Evolutionary conservation across 2,888 invertebrate genomes (phyloP).

Genomic region (Eubasilissa splendida): DNA sequence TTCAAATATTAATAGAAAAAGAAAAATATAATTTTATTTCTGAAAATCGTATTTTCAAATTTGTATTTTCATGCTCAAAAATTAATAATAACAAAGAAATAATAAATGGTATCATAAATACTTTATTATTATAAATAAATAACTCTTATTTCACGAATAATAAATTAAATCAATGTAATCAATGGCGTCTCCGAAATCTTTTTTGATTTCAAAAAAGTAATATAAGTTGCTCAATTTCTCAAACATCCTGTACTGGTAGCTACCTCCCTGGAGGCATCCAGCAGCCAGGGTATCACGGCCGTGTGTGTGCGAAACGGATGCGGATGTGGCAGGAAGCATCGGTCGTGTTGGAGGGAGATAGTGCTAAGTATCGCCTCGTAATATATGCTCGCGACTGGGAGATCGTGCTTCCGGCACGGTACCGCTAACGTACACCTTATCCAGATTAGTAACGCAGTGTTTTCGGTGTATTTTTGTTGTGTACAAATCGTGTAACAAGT

Average conservation of each 20-base stretch:
- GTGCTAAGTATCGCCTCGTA: not conserved
- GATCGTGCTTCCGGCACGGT: slow-evolving; percentile 2
- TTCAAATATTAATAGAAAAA: too few species aligned
- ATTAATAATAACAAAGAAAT: too few species aligned
- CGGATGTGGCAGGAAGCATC: slow-evolving; percentile 12
- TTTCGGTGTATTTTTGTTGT: not conserved
- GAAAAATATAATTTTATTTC: too few species aligned
- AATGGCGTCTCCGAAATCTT: not conserved
- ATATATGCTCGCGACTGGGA: not conserved
- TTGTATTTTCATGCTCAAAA: too few species aligned
- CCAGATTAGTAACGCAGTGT: not conserved
- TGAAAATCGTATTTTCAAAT: too few species aligned
- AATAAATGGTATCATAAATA: too few species aligned
- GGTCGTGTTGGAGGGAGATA: slow-evolving; percentile 6
- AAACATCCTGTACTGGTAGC: not conserved
- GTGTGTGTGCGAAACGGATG: slow-evolving; percentile 12
- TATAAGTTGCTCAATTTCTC: not conserved
- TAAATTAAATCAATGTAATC: too few species aligned
- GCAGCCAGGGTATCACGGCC: not conserved
- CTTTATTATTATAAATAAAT: too few species aligned
- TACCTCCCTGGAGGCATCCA: not conserved
- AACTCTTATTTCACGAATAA: too few species aligned
- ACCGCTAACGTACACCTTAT: not conserved
- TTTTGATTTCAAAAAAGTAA: not conserved
- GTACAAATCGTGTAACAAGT: too few species aligned